Conservation (phyloP, 2,888 invertebrate genomes). For the Diloba caeruleocephala region DNA sequence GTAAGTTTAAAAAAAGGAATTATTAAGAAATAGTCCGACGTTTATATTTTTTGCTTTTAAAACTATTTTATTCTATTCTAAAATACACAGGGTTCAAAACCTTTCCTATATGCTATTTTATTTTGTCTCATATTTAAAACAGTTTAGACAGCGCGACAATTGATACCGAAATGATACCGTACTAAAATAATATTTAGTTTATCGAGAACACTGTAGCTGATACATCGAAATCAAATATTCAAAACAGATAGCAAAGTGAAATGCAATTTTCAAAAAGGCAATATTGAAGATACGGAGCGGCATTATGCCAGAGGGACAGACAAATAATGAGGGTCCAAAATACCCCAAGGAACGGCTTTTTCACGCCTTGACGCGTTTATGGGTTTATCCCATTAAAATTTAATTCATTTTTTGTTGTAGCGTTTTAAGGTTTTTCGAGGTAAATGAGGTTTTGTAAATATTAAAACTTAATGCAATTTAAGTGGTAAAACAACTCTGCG, state of each 20-base stretch:
- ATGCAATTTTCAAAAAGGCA: conserved; percentile 64
- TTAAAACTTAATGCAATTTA: conserved; percentile 3
- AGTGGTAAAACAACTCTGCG: conserved; percentile 15
- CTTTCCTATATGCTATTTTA: not conserved
- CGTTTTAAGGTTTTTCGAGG: conserved; percentile 25
- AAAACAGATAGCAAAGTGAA: conserved; percentile 61
- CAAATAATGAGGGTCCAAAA: conserved; percentile 71
- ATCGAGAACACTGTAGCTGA: conserved; percentile 29
- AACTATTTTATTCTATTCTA: not conserved
- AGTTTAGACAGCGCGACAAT: not conserved
- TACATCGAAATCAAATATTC: conserved; percentile 65
- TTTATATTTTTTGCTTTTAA: conserved; percentile 1
- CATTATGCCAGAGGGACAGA: conserved; percentile 66
- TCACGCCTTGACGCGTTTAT: conserved; percentile 65
- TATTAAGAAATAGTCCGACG: not conserved
- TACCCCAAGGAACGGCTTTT: conserved; percentile 64
- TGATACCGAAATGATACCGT: conserved; percentile 5
- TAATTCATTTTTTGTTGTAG: conserved; percentile 62
- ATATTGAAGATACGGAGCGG: conserved; percentile 61
- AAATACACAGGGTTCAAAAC: not conserved
- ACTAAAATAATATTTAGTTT: conserved; percentile 28
- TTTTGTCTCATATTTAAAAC: not conserved
- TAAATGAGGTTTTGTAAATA: conserved; percentile 26
- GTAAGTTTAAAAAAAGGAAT: conserved; percentile 3
- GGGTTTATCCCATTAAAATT: conserved; percentile 73